These are phyloP conservation scores for Thaumetopoea pityocampa DNA, from an alignment of 1,140 invertebrate genomes.

Conservation along the genomic window DNA sequence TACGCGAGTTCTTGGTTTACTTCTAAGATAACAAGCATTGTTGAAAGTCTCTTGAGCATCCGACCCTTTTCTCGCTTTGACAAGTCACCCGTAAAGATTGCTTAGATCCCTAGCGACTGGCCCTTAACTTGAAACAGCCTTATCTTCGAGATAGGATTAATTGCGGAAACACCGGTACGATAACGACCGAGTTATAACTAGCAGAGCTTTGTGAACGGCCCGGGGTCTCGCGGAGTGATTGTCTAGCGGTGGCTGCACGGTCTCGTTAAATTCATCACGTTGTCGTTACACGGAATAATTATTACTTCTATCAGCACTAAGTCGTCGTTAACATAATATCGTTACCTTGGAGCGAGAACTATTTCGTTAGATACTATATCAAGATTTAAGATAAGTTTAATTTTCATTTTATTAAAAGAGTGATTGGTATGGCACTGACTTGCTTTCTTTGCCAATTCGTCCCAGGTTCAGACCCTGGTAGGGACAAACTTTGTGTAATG, in stretches of 20 bases:
- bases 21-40: conserved; percentile 74
- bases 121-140: conserved; percentile 69
- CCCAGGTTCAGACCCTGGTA: too few relatives aligned
- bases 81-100: conserved; percentile 73
- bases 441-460: too few relatives aligned
- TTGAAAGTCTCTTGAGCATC: conserved; percentile 69
- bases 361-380: too few relatives aligned
- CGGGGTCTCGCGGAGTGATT: conserved; percentile 5
- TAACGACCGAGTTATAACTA: conserved; percentile 62
- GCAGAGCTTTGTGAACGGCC: conserved; percentile 22
- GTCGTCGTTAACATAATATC: background rate
- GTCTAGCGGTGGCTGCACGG: conserved; percentile 14
- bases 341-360: too few relatives aligned
- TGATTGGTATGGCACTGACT: too few relatives aligned
- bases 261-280: conserved; percentile 6
- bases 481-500: too few relatives aligned
- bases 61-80: conserved; percentile 73
- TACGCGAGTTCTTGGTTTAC: conserved; percentile 60
- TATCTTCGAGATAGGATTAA: conserved; percentile 69
- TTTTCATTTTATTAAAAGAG: too few relatives aligned
- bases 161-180: conserved; percentile 64
- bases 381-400: too few relatives aligned
- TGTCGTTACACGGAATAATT: conserved; percentile 7
- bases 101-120: conserved; percentile 67
- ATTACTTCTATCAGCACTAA: conserved; percentile 5